phyloP scores from a whole-genome alignment of 2,797 vertebrate species.

The Ceyx erithaca region DNA sequence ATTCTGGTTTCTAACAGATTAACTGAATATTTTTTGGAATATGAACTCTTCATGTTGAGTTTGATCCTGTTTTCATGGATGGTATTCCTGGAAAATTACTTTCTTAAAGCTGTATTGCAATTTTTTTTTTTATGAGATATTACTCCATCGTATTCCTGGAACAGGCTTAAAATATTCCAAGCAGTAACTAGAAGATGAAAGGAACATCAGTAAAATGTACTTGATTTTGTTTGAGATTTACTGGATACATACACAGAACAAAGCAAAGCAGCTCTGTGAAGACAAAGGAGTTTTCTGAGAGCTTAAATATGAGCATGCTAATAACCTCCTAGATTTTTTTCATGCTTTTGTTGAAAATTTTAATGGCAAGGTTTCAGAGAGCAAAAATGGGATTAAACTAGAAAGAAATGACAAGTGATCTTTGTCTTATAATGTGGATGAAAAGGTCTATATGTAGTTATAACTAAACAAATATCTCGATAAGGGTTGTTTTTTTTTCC shows the following conservation, averaged over 20 bases:
- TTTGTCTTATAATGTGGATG: background rate
- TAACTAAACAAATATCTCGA: background rate
- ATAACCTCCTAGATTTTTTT: background rate
- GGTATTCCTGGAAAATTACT: slow-evolving; percentile 29
- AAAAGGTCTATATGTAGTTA: background rate
- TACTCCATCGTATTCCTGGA: background rate
- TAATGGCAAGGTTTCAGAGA: background rate
- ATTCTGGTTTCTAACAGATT: slow-evolving; percentile 23
- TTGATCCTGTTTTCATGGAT: background rate
- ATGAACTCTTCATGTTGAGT: background rate
- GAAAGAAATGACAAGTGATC: background rate
- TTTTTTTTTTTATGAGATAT: background rate
- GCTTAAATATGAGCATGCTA: background rate
- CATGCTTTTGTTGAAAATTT: background rate
- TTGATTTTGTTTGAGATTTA: slow-evolving; percentile 8
- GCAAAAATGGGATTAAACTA: background rate
- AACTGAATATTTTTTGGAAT: background rate
- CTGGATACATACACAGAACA: background rate
- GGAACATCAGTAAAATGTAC: background rate
- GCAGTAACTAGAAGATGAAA: background rate
- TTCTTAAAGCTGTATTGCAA: slow-evolving; percentile 19
- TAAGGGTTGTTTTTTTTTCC: background rate
- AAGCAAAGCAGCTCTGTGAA: background rate
- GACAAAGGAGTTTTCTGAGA: background rate
- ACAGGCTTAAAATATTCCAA: background rate